Evolutionary conservation across 2,888 invertebrate species (phyloP).

Genomic region (Poecilus cupreus): DNA sequence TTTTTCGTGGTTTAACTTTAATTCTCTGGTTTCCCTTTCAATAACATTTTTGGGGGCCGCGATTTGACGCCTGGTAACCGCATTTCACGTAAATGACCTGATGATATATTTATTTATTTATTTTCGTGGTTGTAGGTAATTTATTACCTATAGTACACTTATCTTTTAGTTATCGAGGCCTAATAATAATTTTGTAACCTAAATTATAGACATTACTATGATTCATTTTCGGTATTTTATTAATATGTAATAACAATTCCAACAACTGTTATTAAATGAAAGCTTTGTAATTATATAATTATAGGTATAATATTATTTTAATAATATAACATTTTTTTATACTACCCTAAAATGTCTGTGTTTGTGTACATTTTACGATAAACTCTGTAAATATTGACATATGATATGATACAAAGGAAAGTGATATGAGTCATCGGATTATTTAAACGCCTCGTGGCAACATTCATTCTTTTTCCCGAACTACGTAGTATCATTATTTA

Average conservation of each 20-base stretch:
- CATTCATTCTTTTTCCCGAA: neutral
- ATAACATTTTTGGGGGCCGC: too few relatives aligned
- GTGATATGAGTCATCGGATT: slow-evolving; percentile 10
- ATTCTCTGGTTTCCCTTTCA: too few relatives aligned
- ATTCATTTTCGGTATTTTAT: neutral
- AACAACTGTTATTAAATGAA: neutral
- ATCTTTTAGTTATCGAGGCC: neutral
- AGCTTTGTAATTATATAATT: neutral
- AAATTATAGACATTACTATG: neutral
- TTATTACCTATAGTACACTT: neutral
- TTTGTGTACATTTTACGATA: slow-evolving; percentile 12
- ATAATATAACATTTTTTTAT: neutral
- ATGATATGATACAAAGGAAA: slow-evolving; percentile 28
- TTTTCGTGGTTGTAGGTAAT: too few relatives aligned
- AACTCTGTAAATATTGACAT: slow-evolving; percentile 20
- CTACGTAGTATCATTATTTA: neutral
- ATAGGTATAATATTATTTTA: neutral
- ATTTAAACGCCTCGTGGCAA: neutral
- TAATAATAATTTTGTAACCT: neutral
- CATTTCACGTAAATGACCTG: too few relatives aligned
- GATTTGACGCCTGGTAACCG: too few relatives aligned
- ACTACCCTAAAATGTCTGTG: neutral
- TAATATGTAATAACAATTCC: neutral
- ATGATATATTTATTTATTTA: too few relatives aligned
- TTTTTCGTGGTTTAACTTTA: too few relatives aligned